phyloP scores from a whole-genome alignment of 1,140 invertebrate genomes.

The Meloidogyne floridensis region DNA sequence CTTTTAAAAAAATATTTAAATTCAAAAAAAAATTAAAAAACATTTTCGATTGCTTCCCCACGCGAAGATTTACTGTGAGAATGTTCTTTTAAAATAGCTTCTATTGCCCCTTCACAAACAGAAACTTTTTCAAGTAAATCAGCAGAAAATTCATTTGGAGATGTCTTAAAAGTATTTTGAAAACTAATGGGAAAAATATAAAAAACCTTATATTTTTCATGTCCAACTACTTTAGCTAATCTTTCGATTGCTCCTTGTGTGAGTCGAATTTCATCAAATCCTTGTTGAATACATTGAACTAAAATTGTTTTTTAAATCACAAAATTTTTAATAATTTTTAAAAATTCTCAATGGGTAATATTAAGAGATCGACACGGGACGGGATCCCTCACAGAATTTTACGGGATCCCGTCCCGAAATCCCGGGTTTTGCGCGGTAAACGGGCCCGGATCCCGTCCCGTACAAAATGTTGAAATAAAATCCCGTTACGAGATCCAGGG shows the following conservation, averaged over 20 bases:
- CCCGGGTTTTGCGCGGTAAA: too few relatives aligned
- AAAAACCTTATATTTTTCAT: constrained; percentile 28
- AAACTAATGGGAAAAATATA: neutral
- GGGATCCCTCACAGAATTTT: too few relatives aligned
- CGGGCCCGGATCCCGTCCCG: too few relatives aligned
- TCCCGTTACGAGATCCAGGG: too few relatives aligned
- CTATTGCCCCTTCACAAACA: constrained; percentile 25
- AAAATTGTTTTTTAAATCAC: neutral
- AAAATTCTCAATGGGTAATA: too few relatives aligned
- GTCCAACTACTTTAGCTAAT: constrained; percentile 17
- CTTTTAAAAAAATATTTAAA: neutral
- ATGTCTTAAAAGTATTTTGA: neutral
- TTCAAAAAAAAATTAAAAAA: neutral
- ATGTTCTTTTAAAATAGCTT: constrained; percentile 76
- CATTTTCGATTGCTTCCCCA: constrained; percentile 61
- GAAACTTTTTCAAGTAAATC: constrained; percentile 15
- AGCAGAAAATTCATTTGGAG: neutral
- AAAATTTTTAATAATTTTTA: too few relatives aligned
- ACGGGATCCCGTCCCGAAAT: too few relatives aligned
- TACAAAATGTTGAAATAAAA: too few relatives aligned
- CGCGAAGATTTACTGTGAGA: constrained; percentile 70
- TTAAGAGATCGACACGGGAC: too few relatives aligned
- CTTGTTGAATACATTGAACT: constrained; percentile 27
- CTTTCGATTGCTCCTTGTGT: constrained; percentile 33
- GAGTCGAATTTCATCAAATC: constrained; percentile 16